These are phyloP conservation scores for Lithobius niger DNA, from an alignment of 1,140 invertebrate genomes.

Conservation along the genomic window DNA sequence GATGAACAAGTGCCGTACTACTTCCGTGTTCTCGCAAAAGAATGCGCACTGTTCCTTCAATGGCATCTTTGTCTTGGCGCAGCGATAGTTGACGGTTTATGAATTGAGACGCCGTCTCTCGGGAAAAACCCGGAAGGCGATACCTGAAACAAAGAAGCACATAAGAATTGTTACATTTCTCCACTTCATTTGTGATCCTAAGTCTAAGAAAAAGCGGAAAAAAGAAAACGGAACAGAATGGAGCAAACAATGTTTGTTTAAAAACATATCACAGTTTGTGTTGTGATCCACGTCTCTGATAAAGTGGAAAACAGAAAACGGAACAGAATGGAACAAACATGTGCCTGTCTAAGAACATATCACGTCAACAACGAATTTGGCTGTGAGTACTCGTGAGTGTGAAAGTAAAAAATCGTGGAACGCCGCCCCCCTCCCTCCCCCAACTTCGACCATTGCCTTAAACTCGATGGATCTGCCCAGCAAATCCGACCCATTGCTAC, in stretches of 20 bases:
- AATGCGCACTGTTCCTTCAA: not conserved
- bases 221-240: not conserved
- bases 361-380: too few species aligned
- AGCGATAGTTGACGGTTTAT: not conserved
- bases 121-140: not conserved
- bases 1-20: not conserved
- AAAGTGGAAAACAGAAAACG: not conserved
- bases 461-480: too few species aligned
- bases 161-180: too few species aligned
- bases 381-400: too few species aligned
- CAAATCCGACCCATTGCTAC: too few species aligned
- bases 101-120: conserved; percentile 1
- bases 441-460: too few species aligned
- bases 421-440: too few species aligned
- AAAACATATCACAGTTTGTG: not conserved
- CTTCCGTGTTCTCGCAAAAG: not conserved
- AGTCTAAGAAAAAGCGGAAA: not conserved
- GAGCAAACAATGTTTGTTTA: not conserved
- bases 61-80: not conserved
- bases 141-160: not conserved
- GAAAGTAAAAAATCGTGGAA: too few species aligned
- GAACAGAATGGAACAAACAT: too few species aligned
- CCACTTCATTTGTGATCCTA: too few species aligned
- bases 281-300: not conserved
- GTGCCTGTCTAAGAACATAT: too few species aligned